Evolutionary conservation across 2,888 invertebrate genomes (phyloP), one percentile per base, ranked within the genome.

Genomic region (Eristalis intricaria): DNA sequence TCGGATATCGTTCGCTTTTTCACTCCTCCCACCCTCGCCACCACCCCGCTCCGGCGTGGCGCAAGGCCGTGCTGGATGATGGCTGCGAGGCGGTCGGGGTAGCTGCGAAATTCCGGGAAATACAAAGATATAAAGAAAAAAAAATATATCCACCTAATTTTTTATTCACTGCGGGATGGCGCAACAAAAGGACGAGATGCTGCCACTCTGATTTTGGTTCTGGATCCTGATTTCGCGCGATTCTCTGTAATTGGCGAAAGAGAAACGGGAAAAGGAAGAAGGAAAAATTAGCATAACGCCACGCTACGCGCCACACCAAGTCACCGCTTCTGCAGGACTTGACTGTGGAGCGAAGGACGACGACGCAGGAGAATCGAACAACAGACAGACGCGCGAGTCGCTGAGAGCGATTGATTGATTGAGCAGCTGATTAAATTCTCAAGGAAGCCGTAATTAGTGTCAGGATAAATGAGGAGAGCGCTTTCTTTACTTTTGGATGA

Each of bases 371-470:
- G 8, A 19, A 38, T 38, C 38, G 38, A 38, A 38, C 3, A 2
- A 13, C 11, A 50, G 19, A 50, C 19, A 19, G 43, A 43, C 50
- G 43, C 43, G n/a, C 0, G 7, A 19, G 35, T 65, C 32, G 35
- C 32, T 63, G 66, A 86, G 70, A 78, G 86, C 83, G 75, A 84
- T 87, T 87, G 87, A 87, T 84, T 87, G 87, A 87, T 84, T 87
- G 84, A 87, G 79, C 77, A 86, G 79, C 87, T 87, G 87, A 84
- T 84, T 87, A 84, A 87, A 80, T 87, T 87, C 84, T 84, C 87
- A 87, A 87, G 87, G 87, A 87, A 87, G 87, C 83, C 84, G 76
- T 87, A 87, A 87, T 87, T 84, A 83, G 87, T 87, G 87, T 87
- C 87, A 84, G 80, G 80, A 83, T 87, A 66, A 79, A 79, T 76